Evolutionary conservation across 2,888 invertebrate genomes (phyloP).

Genomic region (Lucinisca nassula): DNA sequence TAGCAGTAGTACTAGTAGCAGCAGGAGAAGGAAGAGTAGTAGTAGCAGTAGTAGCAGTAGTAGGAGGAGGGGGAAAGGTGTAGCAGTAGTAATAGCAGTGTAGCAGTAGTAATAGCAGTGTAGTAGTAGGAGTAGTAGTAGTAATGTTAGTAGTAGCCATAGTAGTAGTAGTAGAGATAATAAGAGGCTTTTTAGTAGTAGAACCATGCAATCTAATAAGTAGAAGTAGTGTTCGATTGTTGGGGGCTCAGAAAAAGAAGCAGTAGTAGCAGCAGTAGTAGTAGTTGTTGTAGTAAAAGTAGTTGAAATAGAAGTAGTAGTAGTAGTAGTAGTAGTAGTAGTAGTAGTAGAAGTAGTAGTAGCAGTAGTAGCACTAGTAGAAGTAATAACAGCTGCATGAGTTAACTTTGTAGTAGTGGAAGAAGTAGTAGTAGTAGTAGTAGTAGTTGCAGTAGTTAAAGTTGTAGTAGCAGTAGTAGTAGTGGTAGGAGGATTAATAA

Average conservation of each 20-base stretch:
- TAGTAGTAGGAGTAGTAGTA: constrained; percentile 19
- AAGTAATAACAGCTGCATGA: constrained; percentile 1
- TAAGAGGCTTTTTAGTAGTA: constrained; percentile 48
- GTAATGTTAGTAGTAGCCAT: constrained; percentile 47
- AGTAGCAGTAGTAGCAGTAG: background rate
- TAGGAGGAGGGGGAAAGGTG: background rate
- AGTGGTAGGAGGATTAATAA: background rate
- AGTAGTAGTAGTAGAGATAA: constrained; percentile 53
- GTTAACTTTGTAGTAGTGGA: background rate
- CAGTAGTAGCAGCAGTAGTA: constrained; percentile 1
- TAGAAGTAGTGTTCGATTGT: too few relatives aligned
- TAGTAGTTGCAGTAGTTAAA: background rate
- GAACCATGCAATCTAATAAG: too few relatives aligned
- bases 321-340: constrained; percentile 33
- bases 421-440: background rate
- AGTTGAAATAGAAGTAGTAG: constrained; percentile 27
- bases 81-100: background rate
- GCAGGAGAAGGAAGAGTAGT: background rate
- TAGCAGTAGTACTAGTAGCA: constrained; percentile 39
- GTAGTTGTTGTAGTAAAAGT: background rate
- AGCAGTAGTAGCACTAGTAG: constrained; percentile 44
- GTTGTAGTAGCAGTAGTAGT: background rate
- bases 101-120: background rate
- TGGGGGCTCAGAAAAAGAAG: constrained; percentile 36
- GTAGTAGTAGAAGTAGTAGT: constrained; percentile 42